These are phyloP conservation scores for Cetoscarus ocellatus DNA, from an alignment of 2,797 vertebrate genomes.

Conservation along the genomic window DNA sequence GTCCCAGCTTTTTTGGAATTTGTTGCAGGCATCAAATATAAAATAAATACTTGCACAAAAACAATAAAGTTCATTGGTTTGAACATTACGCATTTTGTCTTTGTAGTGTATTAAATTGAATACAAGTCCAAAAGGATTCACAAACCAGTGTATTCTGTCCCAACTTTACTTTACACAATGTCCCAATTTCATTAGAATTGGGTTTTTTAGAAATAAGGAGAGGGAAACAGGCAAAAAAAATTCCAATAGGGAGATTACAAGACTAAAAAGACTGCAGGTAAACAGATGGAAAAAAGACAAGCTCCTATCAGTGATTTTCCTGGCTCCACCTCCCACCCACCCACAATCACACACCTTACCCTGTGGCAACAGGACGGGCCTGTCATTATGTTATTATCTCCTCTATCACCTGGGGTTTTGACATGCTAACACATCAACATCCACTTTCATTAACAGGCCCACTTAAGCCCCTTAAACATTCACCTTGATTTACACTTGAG, in stretches of 20 bases:
- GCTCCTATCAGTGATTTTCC: constrained; percentile 14
- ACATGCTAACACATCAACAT: constrained; percentile 23
- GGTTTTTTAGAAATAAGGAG: neutral
- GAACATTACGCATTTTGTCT: too few species aligned
- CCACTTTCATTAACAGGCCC: constrained; percentile 21
- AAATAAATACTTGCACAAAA: too few species aligned
- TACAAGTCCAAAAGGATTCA: too few species aligned
- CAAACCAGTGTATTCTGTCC: too few species aligned
- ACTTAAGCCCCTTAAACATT: constrained; percentile 20
- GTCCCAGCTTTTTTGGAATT: too few species aligned
- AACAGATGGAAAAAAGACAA: constrained; percentile 4
- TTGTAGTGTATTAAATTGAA: too few species aligned
- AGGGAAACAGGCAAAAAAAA: neutral
- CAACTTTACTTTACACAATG: too few species aligned
- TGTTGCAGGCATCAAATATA: too few species aligned
- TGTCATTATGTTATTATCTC: constrained; percentile 62
- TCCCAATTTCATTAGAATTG: too few species aligned
- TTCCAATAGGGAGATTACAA: neutral
- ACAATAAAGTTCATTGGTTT: too few species aligned
- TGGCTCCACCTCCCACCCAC: neutral
- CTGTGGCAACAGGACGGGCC: constrained; percentile 32
- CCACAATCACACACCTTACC: constrained; percentile 40
- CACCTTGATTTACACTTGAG: constrained; percentile 29
- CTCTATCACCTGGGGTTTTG: constrained; percentile 26
- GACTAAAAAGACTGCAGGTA: constrained; percentile 2